These are phyloP conservation scores for Cyanoramphus novaezelandiae DNA, from an alignment of 2,113 vertebrate genomes.

Conservation along the genomic window DNA sequence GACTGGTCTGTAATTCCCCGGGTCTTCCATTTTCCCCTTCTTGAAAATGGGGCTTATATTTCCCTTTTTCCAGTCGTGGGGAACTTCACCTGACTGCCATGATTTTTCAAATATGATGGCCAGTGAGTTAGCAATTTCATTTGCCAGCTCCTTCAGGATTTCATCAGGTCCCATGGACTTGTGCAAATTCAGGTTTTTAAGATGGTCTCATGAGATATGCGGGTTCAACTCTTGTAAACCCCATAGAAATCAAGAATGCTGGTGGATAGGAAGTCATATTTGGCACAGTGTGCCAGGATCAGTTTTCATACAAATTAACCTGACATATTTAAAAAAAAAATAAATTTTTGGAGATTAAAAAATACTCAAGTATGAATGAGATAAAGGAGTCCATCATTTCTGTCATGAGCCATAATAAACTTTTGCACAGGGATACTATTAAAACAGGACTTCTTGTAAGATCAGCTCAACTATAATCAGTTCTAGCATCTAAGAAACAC, in stretches of 20 bases:
- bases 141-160: no score
- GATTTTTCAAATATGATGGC: no score
- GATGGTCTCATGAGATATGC: not conserved
- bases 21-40: no score
- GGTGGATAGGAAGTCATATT: not conserved
- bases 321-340: not conserved
- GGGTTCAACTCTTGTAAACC: not conserved
- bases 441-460: not conserved
- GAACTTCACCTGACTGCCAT: no score
- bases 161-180: no score
- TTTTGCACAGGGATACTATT: not conserved
- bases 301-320: not conserved
- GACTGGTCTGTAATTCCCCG: no score
- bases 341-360: not conserved
- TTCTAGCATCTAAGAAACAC: not conserved
- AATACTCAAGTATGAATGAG: not conserved
- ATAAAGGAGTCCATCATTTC: not conserved
- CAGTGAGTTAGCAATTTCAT: no score
- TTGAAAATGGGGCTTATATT: no score
- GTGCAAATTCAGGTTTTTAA: no score
- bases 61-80: no score
- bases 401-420: not conserved
- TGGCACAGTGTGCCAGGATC: not conserved
- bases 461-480: not conserved
- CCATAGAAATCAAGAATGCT: not conserved